Conservation (phyloP, 2,113 vertebrate genomes). For the Beaufortia kweichowensis region DNA sequence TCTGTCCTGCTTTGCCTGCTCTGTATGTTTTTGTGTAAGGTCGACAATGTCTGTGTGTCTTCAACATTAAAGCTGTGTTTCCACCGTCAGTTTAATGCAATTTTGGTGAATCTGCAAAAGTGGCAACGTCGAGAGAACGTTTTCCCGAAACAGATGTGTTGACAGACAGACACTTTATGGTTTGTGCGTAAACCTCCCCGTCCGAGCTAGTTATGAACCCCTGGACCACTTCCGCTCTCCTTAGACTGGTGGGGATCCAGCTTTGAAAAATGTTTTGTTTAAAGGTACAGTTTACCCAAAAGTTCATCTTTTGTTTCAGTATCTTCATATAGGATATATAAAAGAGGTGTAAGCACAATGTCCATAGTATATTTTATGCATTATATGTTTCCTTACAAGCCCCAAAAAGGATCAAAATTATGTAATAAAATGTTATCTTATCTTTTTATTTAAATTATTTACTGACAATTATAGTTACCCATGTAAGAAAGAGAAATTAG, state of each 20-base stretch:
- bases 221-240: constrained; percentile 25
- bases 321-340: background rate
- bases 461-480: no score
- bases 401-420: no score
- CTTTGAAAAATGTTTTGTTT: background rate
- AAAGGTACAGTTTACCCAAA: background rate
- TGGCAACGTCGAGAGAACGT: background rate
- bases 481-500: no score
- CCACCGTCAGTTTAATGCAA: background rate
- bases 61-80: constrained; percentile 37
- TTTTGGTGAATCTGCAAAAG: constrained; percentile 5
- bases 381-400: background rate
- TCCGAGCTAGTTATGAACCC: constrained; percentile 15
- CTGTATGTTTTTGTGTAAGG: background rate
- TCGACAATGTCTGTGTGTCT: constrained; percentile 60
- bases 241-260: constrained; percentile 48
- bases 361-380: no score
- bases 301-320: background rate
- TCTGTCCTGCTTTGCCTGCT: constrained; percentile 32
- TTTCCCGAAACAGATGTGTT: constrained; percentile 37
- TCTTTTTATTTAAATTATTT: no score
- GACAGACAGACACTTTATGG: constrained; percentile 54
- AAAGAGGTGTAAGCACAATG: background rate
- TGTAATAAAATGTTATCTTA: no score
- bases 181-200: constrained; percentile 42